Conservation (phyloP, 2,888 invertebrate genomes). For the Aphodius sticticus region DNA sequence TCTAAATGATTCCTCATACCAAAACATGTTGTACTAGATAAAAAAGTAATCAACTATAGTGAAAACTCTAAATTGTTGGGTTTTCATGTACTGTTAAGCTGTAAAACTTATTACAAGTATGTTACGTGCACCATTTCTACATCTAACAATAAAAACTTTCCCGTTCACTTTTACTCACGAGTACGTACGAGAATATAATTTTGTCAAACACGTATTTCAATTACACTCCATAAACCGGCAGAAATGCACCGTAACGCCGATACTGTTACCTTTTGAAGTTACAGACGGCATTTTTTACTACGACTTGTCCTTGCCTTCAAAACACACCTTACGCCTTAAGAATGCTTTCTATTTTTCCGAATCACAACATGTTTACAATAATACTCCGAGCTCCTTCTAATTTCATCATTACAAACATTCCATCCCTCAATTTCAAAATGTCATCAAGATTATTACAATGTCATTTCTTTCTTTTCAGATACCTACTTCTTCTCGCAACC, state of each 20-base stretch:
- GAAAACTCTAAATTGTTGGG: background rate
- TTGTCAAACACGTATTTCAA: constrained; percentile 4
- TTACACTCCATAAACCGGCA: background rate
- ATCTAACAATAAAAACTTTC: background rate
- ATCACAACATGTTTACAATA: constrained; percentile 14
- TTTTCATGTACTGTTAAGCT: background rate
- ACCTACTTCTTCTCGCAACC: constrained; percentile 77
- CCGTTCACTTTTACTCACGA: constrained; percentile 4
- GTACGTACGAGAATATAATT: background rate
- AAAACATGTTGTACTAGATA: no score
- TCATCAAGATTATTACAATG: background rate
- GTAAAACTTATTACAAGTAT: background rate
- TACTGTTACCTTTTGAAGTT: constrained; percentile 29
- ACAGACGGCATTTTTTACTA: constrained; percentile 27
- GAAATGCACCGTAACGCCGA: constrained; percentile 17
- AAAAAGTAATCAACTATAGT: background rate
- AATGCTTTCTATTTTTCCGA: constrained; percentile 30
- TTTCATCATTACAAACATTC: constrained; percentile 19
- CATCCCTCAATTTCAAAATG: background rate
- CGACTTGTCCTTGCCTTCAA: constrained; percentile 30
- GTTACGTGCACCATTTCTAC: background rate
- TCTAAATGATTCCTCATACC: no score
- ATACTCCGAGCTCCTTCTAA: constrained; percentile 15
- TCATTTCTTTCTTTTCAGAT: constrained; percentile 65
- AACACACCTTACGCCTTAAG: constrained; percentile 29